phyloP scores from a whole-genome alignment of 1,140 invertebrate species.

The Aphaenogaster ashmeadi region DNA sequence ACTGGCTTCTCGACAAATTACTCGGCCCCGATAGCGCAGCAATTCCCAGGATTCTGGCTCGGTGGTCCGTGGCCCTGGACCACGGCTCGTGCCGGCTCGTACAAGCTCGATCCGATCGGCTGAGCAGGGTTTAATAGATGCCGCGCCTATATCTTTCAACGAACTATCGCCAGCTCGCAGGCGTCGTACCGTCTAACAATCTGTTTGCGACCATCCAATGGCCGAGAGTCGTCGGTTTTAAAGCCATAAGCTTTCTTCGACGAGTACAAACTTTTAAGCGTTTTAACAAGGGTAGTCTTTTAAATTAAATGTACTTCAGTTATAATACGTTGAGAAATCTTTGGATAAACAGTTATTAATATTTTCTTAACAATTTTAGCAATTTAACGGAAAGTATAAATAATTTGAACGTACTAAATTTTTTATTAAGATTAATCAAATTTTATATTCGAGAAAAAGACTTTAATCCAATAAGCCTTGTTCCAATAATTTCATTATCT shows the following conservation, averaged over 20 bases:
- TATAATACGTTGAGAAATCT: not conserved
- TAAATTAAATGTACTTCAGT: not conserved
- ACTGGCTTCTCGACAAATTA: slow-evolving; percentile 76
- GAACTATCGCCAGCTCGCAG: slow-evolving; percentile 41
- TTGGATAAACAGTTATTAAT: not conserved
- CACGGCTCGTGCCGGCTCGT: slow-evolving; percentile 35
- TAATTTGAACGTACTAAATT: not conserved
- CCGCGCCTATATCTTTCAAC: slow-evolving; percentile 61
- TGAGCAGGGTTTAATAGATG: slow-evolving; percentile 67
- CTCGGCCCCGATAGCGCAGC: slow-evolving; percentile 74
- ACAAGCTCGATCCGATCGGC: slow-evolving; percentile 61
- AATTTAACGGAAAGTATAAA: not conserved
- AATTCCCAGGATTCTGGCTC: slow-evolving; percentile 73
- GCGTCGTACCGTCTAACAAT: slow-evolving; percentile 36
- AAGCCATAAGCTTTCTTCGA: not conserved
- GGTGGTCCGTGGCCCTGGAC: slow-evolving; percentile 64
- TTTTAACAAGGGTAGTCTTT: not conserved
- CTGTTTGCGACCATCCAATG: slow-evolving; percentile 15
- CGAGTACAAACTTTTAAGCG: not conserved
- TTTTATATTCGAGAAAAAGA: not conserved
- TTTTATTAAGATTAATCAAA: not conserved
- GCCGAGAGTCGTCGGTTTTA: not conserved
- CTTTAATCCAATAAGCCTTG: not conserved
- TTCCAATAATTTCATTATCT: slow-evolving; percentile 21
- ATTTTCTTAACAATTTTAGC: not conserved